phyloP scores from a whole-genome alignment of 2,888 invertebrate species.

The Dolichomitus sp. region DNA sequence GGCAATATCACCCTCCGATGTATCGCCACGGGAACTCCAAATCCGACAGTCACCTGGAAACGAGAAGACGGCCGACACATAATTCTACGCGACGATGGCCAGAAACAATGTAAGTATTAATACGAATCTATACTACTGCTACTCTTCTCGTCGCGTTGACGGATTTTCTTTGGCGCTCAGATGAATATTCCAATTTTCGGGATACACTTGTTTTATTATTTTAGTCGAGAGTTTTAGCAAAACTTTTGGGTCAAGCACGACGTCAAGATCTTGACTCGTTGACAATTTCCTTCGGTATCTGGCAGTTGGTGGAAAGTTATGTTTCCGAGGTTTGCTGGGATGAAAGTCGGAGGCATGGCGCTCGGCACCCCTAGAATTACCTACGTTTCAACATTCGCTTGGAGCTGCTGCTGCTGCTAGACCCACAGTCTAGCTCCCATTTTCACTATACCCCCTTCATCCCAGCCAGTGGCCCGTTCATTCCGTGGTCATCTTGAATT shows the following conservation, averaged over 20 bases:
- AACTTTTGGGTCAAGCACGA: not conserved
- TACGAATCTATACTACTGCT: not conserved
- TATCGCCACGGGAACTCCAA: conserved; percentile 93
- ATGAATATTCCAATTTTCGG: conserved; percentile 10
- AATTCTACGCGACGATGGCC: conserved; percentile 90
- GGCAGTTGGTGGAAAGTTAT: conserved; percentile 69
- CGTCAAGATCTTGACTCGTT: conserved; percentile 1
- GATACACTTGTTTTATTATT: conserved; percentile 13
- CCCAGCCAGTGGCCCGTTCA: conserved; percentile 17
- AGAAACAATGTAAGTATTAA: conserved; percentile 78
- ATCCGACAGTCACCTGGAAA: conserved; percentile 93
- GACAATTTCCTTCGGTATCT: conserved; percentile 67
- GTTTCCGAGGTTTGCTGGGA: conserved; percentile 37
- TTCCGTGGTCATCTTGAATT: conserved; percentile 68
- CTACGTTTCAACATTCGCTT: conserved; percentile 66
- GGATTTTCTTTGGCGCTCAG: not conserved
- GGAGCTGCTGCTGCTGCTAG: conserved; percentile 47
- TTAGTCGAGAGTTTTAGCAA: conserved; percentile 1
- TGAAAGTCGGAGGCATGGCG: conserved; percentile 53
- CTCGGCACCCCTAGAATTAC: conserved; percentile 67
- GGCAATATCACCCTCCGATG: conserved; percentile 93
- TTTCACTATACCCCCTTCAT: conserved; percentile 23
- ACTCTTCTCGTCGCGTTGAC: not conserved
- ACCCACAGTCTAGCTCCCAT: not conserved
- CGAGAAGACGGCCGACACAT: conserved; percentile 93